Evolutionary conservation across 2,113 vertebrate genomes (phyloP).

Genomic region (Tetrao urogallus): DNA sequence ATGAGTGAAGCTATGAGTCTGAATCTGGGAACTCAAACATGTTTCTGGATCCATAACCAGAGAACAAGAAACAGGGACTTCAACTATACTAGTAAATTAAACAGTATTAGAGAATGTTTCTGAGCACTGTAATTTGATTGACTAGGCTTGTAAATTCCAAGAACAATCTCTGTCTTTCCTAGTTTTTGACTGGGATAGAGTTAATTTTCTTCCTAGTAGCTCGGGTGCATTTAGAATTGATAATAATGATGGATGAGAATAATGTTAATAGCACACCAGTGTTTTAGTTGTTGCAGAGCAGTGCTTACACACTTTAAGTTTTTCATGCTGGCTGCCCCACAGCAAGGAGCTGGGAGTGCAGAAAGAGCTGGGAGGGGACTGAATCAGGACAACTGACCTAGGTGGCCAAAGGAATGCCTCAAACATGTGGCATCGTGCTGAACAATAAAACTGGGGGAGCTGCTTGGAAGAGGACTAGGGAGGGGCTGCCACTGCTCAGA

Average conservation of each 20-base stretch:
- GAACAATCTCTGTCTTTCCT: neutral
- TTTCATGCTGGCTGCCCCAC: neutral
- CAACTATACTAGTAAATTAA: neutral
- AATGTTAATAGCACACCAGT: neutral
- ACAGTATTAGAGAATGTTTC: neutral
- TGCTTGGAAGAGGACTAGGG: neutral
- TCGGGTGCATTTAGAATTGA: neutral
- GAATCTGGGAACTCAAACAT: neutral
- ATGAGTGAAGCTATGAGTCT: neutral
- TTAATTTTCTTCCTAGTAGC: neutral
- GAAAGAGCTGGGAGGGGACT: neutral
- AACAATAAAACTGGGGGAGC: neutral
- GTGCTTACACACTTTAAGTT: neutral
- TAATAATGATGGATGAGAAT: neutral
- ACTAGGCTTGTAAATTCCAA: neutral
- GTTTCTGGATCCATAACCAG: neutral
- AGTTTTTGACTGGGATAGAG: neutral
- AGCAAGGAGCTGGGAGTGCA: neutral
- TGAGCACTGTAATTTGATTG: neutral
- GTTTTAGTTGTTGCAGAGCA: neutral
- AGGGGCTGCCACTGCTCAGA: neutral
- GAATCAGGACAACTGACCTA: neutral
- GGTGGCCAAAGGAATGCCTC: neutral
- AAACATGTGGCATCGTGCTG: neutral
- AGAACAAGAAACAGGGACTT: neutral